Evolutionary conservation across 2,888 invertebrate genomes (phyloP), one percentile per base, ranked within the genome.

Genomic region (Seira musarum): DNA sequence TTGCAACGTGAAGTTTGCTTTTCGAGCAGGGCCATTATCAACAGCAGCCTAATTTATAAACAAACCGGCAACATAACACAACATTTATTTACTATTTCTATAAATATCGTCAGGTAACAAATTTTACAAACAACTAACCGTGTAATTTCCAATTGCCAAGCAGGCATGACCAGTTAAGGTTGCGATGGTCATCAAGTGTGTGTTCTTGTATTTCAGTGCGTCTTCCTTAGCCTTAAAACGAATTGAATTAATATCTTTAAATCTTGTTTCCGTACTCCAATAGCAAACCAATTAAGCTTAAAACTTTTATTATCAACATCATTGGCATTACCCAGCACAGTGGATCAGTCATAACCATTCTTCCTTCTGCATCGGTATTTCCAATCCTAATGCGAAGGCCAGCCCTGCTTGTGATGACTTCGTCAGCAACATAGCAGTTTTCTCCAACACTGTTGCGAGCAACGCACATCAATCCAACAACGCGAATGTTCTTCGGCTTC

Each of bases 321-420:
- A n/a, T n/a, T n/a, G n/a, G n/a, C n/a, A n/a, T n/a, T 90, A 94
- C 93, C 89, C 92, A 92, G 88, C 93, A 94, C 35, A 97, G 91
- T 25, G 95, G 93, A 90, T 97, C 97, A 53, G 94, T 94, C 96
- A 97, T 96, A 63, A 94, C 94, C 94, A 97, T 94, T 77, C 97
- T 91, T 1, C 98, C 98, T 90, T 98, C 98, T 68, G 97, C 97
- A 90, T 98, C 98, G 2, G 98, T 98, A 90, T 98, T 98, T 74
- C 95, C 95, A 66, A 98, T 92, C 78, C 97, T 92, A 71, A 97
- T 93, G 80, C 95, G 91, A n/a, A 92, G 91, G 2, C 96, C 96
- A 83, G 95, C 93, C 75, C 97, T 92, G 5, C 95, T 82, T 6
- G 93, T 93, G 84, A 97, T 92, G 80, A 98, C 91, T 90, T 98